Evolutionary conservation across 1,140 invertebrate species (phyloP), one percentile per base, ranked within the genome.

Genomic region (Sarcophaga bullata): DNA sequence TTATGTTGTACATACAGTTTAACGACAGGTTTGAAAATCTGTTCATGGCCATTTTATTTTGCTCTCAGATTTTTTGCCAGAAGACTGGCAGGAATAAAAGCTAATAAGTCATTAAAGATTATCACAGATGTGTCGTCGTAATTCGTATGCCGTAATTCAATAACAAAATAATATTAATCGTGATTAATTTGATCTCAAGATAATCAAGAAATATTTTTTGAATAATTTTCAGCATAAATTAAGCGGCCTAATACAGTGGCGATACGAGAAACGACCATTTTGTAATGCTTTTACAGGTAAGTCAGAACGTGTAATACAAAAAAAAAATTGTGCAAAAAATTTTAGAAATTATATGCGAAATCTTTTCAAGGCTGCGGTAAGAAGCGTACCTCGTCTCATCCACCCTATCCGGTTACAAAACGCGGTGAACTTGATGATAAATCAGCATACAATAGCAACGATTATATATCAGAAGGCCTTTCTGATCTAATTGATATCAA

Each of bases 201-300:
- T n/a, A n/a, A n/a, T n/a, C 10, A 50, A 48, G 1, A 25, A 72
- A 82, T 49, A 25, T 80, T 73, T 49, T 52, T 80, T n/a, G n/a
- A 25, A 8, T 58, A 13, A 4, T 3, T 47, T 81, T 15, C 62
- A 89, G 88, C 88, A 89, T 82, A 89, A 89, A 72, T 82, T 89
- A n/a, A 88, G 86, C 80, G 88, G 88, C 13, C 84, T 89, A 25
- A 88, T 89, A 49, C 86, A 89, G 37, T 89, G 88, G 88, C 89
- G 87, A 54, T 89, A 87, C 52, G 88, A 93, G 84, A 95, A 95
- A 85, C 91, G 94, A 86, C 94, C 94, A 6, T 95, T 95, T 88
- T 95, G 94, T 86, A 95, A 95, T 85, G 94, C 94, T 6, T 95
- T 95, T 84, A 95, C 94, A 88, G 94, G 94, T 94, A 90, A 90